A percentile compares a stretch with the other conserved stretches of the same genome.
Evolutionary conservation across 2,888 invertebrate genomes (phyloP).

Genomic region (Macrosoma leucophasiata): DNA sequence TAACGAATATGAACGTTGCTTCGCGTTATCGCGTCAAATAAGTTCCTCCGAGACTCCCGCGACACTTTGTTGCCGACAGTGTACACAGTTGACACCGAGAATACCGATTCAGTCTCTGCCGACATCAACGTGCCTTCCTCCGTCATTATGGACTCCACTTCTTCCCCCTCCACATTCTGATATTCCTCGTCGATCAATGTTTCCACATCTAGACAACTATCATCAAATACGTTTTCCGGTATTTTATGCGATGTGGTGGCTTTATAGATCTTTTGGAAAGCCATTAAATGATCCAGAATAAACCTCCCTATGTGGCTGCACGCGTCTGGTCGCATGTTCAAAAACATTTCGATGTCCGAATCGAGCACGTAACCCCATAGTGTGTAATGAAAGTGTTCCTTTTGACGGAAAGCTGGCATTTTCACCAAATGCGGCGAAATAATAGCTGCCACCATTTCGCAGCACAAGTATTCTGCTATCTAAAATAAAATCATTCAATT

Average conservation of each 20-base stretch:
- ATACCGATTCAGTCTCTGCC: constrained; percentile 59
- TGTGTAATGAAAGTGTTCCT: constrained; percentile 71
- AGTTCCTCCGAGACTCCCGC: constrained; percentile 56
- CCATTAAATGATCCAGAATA: constrained; percentile 70
- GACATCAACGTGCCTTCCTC: constrained; percentile 60
- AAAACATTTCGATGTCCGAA: constrained; percentile 73
- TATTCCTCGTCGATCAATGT: constrained; percentile 67
- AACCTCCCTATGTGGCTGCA: constrained; percentile 74
- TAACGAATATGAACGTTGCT: constrained; percentile 56
- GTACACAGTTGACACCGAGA: constrained; percentile 61
- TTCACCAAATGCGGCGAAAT: constrained; percentile 67
- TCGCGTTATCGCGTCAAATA: constrained; percentile 63
- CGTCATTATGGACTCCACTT: constrained; percentile 55
- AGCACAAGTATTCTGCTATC: constrained; percentile 79
- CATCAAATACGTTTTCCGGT: constrained; percentile 50
- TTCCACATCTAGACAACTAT: constrained; percentile 56
- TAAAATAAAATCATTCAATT: constrained; percentile 29
- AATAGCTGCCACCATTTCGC: constrained; percentile 76
- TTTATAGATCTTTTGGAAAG: constrained; percentile 69
- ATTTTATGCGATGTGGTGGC: constrained; percentile 42
- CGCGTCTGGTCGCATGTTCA: constrained; percentile 75
- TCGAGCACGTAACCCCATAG: constrained; percentile 75
- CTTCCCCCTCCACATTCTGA: constrained; percentile 60
- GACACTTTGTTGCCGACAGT: constrained; percentile 49
- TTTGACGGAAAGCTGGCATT: constrained; percentile 66